Conservation (phyloP, 2,797 vertebrate genomes). For the Hylomyscus alleni region DNA sequence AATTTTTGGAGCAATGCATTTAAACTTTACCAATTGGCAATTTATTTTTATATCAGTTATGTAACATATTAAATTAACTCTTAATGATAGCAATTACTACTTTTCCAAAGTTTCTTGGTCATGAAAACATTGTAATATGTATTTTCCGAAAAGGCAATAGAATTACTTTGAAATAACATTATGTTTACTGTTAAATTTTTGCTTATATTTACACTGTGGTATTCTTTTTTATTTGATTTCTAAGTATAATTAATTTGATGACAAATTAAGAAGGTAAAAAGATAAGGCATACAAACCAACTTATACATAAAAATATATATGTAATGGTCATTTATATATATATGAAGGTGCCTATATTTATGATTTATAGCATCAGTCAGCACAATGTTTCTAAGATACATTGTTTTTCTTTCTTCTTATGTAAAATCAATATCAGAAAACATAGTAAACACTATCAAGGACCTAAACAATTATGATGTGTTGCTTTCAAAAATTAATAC, state of each 20-base stretch:
- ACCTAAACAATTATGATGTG: background rate
- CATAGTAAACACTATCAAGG: background rate
- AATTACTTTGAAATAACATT: conserved; percentile 20
- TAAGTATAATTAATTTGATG: background rate
- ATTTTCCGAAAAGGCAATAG: background rate
- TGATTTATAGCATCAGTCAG: background rate
- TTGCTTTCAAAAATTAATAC: background rate
- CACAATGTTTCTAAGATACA: background rate
- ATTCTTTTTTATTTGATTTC: background rate
- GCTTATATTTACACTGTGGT: background rate
- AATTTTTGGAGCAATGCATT: background rate
- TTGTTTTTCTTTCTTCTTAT: background rate
- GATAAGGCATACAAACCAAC: background rate
- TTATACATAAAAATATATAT: background rate
- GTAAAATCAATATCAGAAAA: background rate
- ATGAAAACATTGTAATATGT: background rate
- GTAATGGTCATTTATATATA: too few relatives aligned
- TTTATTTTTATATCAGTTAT: background rate
- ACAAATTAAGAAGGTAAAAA: background rate
- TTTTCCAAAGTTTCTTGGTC: background rate
- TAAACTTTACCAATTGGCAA: background rate
- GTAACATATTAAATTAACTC: background rate
- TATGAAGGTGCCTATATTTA: background rate
- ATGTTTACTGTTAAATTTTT: background rate
- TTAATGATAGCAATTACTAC: background rate